Evolutionary conservation across 2,888 invertebrate genomes (phyloP), one percentile per base, ranked within the genome.

Genomic region (Biston stratarius): DNA sequence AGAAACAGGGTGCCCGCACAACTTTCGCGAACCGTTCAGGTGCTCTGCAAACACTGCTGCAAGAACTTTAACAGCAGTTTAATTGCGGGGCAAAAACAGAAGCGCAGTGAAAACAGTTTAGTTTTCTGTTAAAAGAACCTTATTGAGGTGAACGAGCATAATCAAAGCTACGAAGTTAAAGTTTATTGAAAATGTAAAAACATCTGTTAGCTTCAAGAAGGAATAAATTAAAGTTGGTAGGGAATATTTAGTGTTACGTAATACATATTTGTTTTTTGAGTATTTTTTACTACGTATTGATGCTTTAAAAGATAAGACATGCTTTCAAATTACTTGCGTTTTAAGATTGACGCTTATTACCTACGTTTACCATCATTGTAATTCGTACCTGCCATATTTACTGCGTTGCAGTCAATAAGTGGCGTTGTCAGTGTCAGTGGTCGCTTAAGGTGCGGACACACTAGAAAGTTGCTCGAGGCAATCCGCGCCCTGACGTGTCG

Each of bases 1-100:
- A 88, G 90, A 85, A 85, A 78, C 83, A 74, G 82, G 80, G 83
- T 77, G 83, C 84, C 83, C 83, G 90, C 81, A 84, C 85, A 92
- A 93, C 88, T 93, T 92, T 88, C 81, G 83, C 87, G 80, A 88
- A 83, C 89, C 88, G 82, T 87, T 90, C 92, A 92, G 93, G 93
- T 92, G 89, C 90, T 91, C 87, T 79, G 88, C 91, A 92, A 93
- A 93, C 89, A 92, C 84, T 81, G 86, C 89, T 89, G 91, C 92
- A 92, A 91, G 92, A 92, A 94, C 84, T 94, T 94, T 92, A 92
- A 91, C 93, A 92, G 90, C 90, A 91, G 92, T 93, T 93, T 92
- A 92, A 94, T 93, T 92, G 91, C 91, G 86, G 84, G 85, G 86
- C 87, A 88, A 92, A 92, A 91, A 92, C 91, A 91, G 90, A 89